Evolutionary conservation across 2,888 invertebrate genomes (phyloP), one percentile per base, ranked within the genome.

Genomic region (Eulithis prunata): DNA sequence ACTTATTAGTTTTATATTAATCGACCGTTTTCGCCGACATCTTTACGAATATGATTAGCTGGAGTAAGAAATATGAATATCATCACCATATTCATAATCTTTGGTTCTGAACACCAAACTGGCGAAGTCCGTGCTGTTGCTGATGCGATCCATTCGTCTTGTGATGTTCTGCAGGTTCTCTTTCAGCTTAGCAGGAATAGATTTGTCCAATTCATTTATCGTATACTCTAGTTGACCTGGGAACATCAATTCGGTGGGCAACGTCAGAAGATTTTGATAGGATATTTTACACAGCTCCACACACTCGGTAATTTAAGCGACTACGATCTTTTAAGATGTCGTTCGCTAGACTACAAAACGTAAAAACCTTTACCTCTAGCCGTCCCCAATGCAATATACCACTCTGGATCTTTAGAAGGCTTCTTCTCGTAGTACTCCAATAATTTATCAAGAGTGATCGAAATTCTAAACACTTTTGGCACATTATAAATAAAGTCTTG

Each of bases 401-500:
- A 92, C 70, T 93, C 93, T 0, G 93, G 91, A 77, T 93, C 93
- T 70, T 91, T 93, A 0, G 93, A 91, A n/a, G 88, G 88, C 64
- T 90, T 92, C 71, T 81, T 88, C 70, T 92, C 92, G 72, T 91
- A 93, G 73, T 91, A 84, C 21, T 87, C 88, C 66, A 93, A 74
- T 61, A 93, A 70, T 71, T 88, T 91, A 55, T 92, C 92, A 55
- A 93, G 75, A 0, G 90, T 89, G 1, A 92, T 84, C 5, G 91
- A 90, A 71, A 93, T 85, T 71, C 93, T 83, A 63, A 84, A 93
- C 14, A 91, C 93, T 78, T 93, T 92, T 0, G 93, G 92, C n/a
- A 93, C 83, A 79, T 93, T 93, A 64, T 93, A 93, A 47, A 93
- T 92, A 68, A 92, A 92, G 66, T 92, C 93, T 73, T 93, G 92